Evolutionary conservation across 2,113 vertebrate species (phyloP).

Genomic region (Piaya cayana): DNA sequence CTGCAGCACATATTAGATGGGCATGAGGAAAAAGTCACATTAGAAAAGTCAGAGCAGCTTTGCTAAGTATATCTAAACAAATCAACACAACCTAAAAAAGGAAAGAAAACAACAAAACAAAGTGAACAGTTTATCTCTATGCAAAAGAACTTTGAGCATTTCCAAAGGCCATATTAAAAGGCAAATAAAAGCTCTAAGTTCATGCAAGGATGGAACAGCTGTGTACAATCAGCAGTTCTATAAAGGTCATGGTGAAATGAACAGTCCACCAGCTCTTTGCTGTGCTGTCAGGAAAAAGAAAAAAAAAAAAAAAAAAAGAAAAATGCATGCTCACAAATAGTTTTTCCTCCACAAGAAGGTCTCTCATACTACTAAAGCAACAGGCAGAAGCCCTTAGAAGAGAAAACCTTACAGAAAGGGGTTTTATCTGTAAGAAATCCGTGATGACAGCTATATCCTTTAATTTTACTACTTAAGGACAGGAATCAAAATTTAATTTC

Average conservation of each 20-base stretch:
- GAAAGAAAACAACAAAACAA: background rate
- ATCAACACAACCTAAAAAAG: background rate
- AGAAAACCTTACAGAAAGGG: background rate
- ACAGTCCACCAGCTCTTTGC: background rate
- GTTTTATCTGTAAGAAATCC: background rate
- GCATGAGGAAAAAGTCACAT: background rate
- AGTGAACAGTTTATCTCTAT: background rate
- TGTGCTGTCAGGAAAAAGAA: background rate
- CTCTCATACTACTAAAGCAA: background rate
- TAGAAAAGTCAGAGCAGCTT: background rate
- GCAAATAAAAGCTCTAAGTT: background rate
- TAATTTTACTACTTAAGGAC: background rate
- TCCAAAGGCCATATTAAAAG: background rate
- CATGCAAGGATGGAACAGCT: background rate
- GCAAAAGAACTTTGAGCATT: background rate
- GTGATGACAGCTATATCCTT: rapidly evolving
- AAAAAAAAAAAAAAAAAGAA: background rate
- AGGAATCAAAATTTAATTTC: background rate
- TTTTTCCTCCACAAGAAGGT: background rate
- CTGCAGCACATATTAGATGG: background rate
- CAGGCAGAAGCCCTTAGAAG: background rate
- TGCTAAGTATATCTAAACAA: background rate
- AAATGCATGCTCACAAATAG: background rate
- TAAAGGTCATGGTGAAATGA: background rate
- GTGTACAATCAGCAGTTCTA: background rate